A percentile compares a stretch with the other conserved stretches of the same genome.
Evolutionary conservation across 2,797 vertebrate species (phyloP).

Genomic region (Bovichtus variegatus): DNA sequence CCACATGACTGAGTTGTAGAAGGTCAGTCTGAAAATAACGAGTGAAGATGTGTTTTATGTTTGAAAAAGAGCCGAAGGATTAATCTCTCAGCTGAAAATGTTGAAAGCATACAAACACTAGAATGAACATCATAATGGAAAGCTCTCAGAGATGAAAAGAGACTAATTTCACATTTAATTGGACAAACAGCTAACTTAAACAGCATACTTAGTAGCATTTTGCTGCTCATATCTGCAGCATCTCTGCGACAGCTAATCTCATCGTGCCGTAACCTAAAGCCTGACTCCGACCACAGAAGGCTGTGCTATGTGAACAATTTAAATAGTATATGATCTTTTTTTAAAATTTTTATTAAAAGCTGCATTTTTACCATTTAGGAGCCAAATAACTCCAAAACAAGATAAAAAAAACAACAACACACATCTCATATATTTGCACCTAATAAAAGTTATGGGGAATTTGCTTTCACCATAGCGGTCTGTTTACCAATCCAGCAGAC

Average conservation of each 20-base stretch:
- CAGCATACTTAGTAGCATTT: neutral
- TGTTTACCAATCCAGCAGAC: neutral
- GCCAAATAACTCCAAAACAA: neutral
- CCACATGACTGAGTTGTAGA: neutral
- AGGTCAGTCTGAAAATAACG: neutral
- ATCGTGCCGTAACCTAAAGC: neutral
- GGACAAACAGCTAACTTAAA: neutral
- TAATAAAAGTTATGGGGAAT: neutral
- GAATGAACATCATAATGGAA: slow-evolving; percentile 2
- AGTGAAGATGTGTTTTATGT: neutral
- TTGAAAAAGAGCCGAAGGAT: neutral
- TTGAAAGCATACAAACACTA: neutral
- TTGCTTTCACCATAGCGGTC: neutral
- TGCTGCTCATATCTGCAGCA: neutral
- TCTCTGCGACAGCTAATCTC: neutral
- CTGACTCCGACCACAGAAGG: neutral
- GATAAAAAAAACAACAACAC: neutral
- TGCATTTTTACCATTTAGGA: neutral
- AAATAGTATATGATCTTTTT: neutral
- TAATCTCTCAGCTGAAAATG: neutral
- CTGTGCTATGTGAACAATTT: neutral
- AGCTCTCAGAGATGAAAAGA: neutral
- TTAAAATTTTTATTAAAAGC: slow-evolving; percentile 11
- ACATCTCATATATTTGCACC: neutral
- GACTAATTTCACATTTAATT: neutral